A percentile compares a stretch with the other conserved stretches of the same genome.
phyloP scores from a whole-genome alignment of 2,113 vertebrate species.

The Siniperca knerii region DNA sequence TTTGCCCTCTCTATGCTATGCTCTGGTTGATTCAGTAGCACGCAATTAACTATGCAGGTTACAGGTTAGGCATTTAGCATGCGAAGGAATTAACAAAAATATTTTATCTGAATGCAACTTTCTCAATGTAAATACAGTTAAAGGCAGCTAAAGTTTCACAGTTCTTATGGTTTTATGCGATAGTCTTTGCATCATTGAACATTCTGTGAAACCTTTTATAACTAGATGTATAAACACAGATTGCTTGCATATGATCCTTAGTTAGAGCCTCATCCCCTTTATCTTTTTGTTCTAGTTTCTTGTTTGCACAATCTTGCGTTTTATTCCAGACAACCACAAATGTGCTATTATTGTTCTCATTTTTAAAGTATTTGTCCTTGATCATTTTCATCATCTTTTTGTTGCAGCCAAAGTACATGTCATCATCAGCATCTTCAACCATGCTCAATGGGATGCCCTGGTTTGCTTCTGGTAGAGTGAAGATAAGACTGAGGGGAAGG shows the following conservation, averaged over 20 bases:
- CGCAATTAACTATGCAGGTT: no score
- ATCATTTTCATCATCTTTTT: neutral
- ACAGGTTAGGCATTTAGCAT: no score
- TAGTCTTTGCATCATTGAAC: neutral
- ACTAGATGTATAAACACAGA: slow-evolving; percentile 24
- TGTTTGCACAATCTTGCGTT: accelerated
- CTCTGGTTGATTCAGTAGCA: no score
- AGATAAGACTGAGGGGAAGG: neutral
- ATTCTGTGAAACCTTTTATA: accelerated
- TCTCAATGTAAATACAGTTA: no score
- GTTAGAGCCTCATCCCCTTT: slow-evolving; percentile 2
- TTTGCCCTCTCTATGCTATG: no score
- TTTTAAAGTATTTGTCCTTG: neutral
- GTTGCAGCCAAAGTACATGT: slow-evolving; percentile 39
- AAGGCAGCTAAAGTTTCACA: no score
- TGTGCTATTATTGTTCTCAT: no score
- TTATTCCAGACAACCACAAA: neutral
- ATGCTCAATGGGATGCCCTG: neutral
- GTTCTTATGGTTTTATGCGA: no score
- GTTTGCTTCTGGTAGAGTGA: neutral
- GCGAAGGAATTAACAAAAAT: no score
- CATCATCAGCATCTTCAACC: slow-evolving; percentile 30
- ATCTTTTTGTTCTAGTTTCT: no score
- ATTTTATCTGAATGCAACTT: no score
- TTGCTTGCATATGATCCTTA: slow-evolving; percentile 27